Base-by-base conservation (phyloP, 2,888 invertebrate species). In the Acrobasis consociella region DNA sequence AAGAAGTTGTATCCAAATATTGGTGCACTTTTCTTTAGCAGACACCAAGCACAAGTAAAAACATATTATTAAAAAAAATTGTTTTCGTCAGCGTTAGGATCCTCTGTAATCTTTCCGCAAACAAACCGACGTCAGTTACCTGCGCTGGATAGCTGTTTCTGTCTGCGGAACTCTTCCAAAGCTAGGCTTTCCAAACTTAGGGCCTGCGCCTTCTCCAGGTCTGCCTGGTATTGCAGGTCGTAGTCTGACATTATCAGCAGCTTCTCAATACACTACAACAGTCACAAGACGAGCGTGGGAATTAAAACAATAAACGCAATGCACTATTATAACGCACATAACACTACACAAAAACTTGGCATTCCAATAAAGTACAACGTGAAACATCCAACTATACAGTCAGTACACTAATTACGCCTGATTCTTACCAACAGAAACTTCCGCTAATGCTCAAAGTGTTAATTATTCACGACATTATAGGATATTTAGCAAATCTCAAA, bases 131-230 rank as follows among this genome's bases (percentile, higher is more conserved):
- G 85, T 86, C 83, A 87, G 73, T 86, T 87, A 91, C 93, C 92
- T 87, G 89, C 62, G 73, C 70, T 81, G 67, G 84, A 80, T 66
- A 94, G 90, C 69, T 94, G 91, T 84, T 95, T 96, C 85, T 95
- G 95, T 68, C 96, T 94, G 72, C 95, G 94, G 84, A 96, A 97
- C 81, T 97, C 95, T 79, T 97, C 97, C 70, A 97, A 89, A 50
- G 97, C 97, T 71, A 97, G 93, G 77, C 96, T 97, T 91, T 97
- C 97, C 79, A 97, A 91, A 88, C 97, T 97, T 58, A 97, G 91
- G 60, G 97, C 97, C 82, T 96, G 97, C 1, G 97, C 97, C 84
- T 96, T 95, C 86, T 97, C 97, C 83, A 97, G 89, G 81, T 98
- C 97, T 68, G 96, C 96, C 93, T 97, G 94, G 81, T 96, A 97